A percentile compares a stretch with the other conserved stretches of the same genome.
Conservation (phyloP, 2,888 invertebrate species). For the Apocheima hispidaria region DNA sequence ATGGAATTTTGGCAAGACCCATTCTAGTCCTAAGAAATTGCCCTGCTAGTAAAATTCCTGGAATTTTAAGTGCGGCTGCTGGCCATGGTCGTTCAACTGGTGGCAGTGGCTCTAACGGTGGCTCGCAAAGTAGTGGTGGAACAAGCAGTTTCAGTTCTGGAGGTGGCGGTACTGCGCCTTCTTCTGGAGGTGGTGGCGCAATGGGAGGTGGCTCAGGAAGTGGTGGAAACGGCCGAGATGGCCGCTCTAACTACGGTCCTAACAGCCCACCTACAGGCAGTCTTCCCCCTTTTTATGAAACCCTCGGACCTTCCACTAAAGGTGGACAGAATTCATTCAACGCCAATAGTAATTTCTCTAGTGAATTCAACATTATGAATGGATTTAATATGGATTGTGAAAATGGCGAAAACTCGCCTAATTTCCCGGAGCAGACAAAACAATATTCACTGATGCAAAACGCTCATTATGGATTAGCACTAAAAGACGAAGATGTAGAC, state of each 20-base stretch:
- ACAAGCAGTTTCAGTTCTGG: conserved; percentile 85
- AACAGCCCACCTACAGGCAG: conserved; percentile 95
- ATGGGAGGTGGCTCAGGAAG: conserved; percentile 91
- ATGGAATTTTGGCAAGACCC: conserved; percentile 83
- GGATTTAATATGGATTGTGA: conserved; percentile 92
- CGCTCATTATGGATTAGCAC: conserved; percentile 92
- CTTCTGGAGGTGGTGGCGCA: conserved; percentile 87
- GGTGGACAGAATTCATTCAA: conserved; percentile 91
- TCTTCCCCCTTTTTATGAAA: conserved; percentile 95
- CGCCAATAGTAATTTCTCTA: conserved; percentile 88
- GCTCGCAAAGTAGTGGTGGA: conserved; percentile 82
- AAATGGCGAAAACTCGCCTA: conserved; percentile 87
- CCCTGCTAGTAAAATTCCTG: conserved; percentile 86
- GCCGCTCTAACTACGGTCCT: conserved; percentile 94
- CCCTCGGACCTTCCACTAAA: conserved; percentile 88
- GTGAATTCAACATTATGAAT: conserved; percentile 89
- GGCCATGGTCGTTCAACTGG: conserved; percentile 91
- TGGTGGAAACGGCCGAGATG: conserved; percentile 92
- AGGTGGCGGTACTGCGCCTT: conserved; percentile 84
- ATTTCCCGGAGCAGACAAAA: conserved; percentile 87
- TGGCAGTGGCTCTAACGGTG: conserved; percentile 82
- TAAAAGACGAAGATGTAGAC: conserved; percentile 93
- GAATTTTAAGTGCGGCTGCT: conserved; percentile 90
- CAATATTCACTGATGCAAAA: conserved; percentile 93
- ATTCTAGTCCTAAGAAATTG: conserved; percentile 84